phyloP scores from a whole-genome alignment of 2,113 vertebrate species.

The Carassius gibelio region DNA sequence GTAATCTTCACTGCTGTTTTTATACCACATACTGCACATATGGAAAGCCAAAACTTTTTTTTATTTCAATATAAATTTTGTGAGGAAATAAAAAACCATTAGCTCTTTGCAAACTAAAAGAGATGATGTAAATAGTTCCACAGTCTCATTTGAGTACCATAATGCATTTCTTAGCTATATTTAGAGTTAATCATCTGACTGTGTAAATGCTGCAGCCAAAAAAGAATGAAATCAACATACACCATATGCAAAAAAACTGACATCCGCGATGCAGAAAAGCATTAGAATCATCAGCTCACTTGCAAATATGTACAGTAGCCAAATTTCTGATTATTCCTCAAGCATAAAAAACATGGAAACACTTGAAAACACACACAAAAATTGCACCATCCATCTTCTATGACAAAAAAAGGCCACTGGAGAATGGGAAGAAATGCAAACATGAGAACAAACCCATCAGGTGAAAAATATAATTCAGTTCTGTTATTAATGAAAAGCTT shows the following conservation, averaged over 20 bases:
- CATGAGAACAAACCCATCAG: constrained; percentile 35
- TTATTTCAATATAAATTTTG: background rate
- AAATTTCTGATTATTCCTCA: constrained; percentile 52
- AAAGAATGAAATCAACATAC: background rate
- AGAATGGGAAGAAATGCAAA: constrained; percentile 31
- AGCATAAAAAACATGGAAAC: constrained; percentile 53
- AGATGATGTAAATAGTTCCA: background rate
- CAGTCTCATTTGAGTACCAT: background rate
- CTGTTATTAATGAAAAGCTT: constrained; percentile 28
- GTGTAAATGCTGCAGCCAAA: constrained; percentile 1
- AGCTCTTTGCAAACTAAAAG: background rate
- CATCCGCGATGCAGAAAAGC: constrained; percentile 8
- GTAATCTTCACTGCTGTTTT: background rate
- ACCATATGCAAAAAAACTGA: background rate
- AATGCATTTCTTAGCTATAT: constrained; percentile 28
- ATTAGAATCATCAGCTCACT: constrained; percentile 5
- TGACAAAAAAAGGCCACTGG: constrained; percentile 45
- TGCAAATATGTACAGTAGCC: constrained; percentile 27
- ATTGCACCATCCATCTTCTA: constrained; percentile 51
- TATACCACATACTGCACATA: background rate
- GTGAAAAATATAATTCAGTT: constrained; percentile 44
- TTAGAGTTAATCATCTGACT: constrained; percentile 33
- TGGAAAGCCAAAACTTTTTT: background rate
- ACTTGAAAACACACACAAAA: constrained; percentile 39
- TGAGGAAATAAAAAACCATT: background rate